These are phyloP conservation scores for Invenusta paracnida DNA, from an alignment of 2,888 invertebrate genomes.

Conservation along the genomic window DNA sequence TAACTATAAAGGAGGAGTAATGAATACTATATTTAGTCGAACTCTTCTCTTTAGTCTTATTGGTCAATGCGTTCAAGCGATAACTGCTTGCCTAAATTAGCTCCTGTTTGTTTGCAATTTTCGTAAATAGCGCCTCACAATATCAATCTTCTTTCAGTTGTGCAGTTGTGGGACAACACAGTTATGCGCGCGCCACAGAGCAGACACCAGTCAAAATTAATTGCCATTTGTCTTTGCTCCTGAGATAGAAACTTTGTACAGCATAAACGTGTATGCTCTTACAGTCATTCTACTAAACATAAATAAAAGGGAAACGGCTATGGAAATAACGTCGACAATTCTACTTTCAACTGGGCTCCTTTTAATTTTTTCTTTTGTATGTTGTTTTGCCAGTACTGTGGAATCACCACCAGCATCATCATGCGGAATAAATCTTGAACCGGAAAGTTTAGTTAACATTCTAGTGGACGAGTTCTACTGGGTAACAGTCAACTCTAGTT, in stretches of 20 bases:
- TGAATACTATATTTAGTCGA: not conserved
- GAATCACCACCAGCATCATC: not conserved
- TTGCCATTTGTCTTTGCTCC: too few relatives aligned
- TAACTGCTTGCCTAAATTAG: slow-evolving; percentile 7
- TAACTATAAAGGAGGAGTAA: not conserved
- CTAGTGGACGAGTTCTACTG: not conserved
- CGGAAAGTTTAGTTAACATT: not conserved
- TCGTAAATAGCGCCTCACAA: not conserved
- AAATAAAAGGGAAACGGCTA: too few relatives aligned
- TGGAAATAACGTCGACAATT: too few relatives aligned
- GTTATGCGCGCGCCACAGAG: too few relatives aligned
- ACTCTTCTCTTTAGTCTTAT: not conserved
- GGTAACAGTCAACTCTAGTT: slow-evolving; percentile 6
- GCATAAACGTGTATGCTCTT: not conserved
- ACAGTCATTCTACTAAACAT: too few relatives aligned
- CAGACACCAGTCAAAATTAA: too few relatives aligned
- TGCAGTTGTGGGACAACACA: not conserved
- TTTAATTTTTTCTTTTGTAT: not conserved
- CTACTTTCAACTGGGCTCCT: too few relatives aligned
- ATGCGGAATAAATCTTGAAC: not conserved
- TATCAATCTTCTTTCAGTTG: not conserved
- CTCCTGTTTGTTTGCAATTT: slow-evolving; percentile 12
- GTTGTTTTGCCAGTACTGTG: not conserved
- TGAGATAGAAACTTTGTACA: too few relatives aligned
- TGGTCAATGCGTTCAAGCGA: not conserved